phyloP scores from a whole-genome alignment of 2,888 invertebrate species.

The Dicyrtomina minuta region DNA sequence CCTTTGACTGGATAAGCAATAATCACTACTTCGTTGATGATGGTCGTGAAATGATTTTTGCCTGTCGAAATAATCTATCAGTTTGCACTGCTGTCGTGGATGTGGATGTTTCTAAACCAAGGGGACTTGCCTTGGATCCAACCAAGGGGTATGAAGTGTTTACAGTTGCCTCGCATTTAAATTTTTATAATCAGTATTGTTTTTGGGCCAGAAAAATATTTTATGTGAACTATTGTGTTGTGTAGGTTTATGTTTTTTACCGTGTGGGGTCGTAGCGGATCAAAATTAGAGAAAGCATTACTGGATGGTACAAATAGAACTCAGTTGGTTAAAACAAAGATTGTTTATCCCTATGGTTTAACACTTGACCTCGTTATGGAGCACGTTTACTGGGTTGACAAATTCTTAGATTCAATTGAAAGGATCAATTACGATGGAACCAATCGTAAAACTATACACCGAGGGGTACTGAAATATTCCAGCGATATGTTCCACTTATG shows the following conservation, averaged over 20 bases:
- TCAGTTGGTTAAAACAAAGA: constrained; percentile 66
- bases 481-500: too few relatives aligned
- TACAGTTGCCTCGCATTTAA: too few relatives aligned
- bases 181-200: constrained; percentile 53
- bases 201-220: too few relatives aligned
- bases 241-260: constrained; percentile 72
- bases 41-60: constrained; percentile 58
- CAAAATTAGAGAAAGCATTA: constrained; percentile 66
- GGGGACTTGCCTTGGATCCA: constrained; percentile 78
- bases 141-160: constrained; percentile 66
- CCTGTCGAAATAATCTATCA: constrained; percentile 59
- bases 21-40: constrained; percentile 71
- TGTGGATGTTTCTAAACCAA: constrained; percentile 67
- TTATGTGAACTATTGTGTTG: too few relatives aligned
- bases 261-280: constrained; percentile 68
- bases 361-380: constrained; percentile 71
- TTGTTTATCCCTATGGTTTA: constrained; percentile 75
- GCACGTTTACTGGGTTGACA: constrained; percentile 78
- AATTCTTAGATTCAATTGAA: constrained; percentile 76
- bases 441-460: constrained; percentile 65
- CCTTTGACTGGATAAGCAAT: constrained; percentile 71
- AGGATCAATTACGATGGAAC: constrained; percentile 74
- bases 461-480: constrained; percentile 57
- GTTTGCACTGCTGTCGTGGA: constrained; percentile 72
- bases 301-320: constrained; percentile 67